These are phyloP conservation scores for Argyresthia goedartella DNA, from an alignment of 2,888 invertebrate genomes.

Conservation along the genomic window DNA sequence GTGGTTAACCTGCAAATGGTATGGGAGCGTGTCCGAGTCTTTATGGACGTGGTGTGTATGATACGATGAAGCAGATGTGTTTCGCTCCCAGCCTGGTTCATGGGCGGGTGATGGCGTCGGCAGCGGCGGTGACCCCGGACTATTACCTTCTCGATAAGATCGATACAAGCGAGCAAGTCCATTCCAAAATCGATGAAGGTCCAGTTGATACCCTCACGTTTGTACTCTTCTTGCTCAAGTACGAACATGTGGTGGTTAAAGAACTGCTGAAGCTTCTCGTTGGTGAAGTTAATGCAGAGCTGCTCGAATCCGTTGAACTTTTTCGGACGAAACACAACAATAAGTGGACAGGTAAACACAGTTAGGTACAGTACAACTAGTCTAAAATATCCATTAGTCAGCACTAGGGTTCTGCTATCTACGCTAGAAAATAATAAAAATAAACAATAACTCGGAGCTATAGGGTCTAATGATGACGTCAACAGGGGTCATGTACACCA, in stretches of 20 bases:
- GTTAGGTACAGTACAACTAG: constrained; percentile 22
- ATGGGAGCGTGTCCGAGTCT: constrained; percentile 4
- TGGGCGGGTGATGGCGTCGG: not conserved
- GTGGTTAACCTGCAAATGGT: constrained; percentile 30
- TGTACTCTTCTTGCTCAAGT: constrained; percentile 97
- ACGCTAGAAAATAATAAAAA: not conserved
- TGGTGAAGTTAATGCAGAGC: constrained; percentile 98
- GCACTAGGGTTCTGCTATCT: constrained; percentile 5
- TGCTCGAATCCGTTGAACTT: constrained; percentile 97
- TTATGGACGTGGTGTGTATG: constrained; percentile 8
- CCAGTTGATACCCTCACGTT: constrained; percentile 95
- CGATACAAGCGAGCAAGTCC: constrained; percentile 96
- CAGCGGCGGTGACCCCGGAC: not conserved
- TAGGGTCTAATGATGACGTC: constrained; percentile 9
- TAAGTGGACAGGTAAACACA: constrained; percentile 31
- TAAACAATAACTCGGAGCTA: constrained; percentile 3
- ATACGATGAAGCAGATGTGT: not conserved
- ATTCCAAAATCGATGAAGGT: constrained; percentile 97
- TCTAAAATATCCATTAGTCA: constrained; percentile 10
- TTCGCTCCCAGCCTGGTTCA: not conserved
- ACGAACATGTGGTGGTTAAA: constrained; percentile 99
- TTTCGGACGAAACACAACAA: constrained; percentile 34
- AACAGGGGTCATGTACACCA: constrained; percentile 24
- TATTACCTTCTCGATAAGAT: constrained; percentile 92
- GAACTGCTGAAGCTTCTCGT: constrained; percentile 97